These are phyloP conservation scores for Porites australiensis DNA, from an alignment of 64 coral and sea anemone species.

Conservation along the genomic window DNA sequence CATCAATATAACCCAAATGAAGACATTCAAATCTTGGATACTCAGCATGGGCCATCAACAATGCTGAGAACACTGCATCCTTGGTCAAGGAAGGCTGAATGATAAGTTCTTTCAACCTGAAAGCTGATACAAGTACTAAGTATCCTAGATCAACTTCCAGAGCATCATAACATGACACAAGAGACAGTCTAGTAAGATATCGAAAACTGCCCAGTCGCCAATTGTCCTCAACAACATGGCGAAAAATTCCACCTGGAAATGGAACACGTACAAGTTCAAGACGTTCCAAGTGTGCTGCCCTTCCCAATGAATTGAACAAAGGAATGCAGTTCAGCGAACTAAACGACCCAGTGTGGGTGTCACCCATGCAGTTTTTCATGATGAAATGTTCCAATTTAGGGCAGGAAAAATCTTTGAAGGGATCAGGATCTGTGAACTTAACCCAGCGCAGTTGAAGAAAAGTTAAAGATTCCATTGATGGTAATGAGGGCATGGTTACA, in stretches of 20 bases:
- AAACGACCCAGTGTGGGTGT: constrained; percentile 46
- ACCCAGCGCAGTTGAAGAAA: constrained; percentile 62
- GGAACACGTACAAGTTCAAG: constrained; percentile 61
- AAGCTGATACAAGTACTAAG: constrained; percentile 46
- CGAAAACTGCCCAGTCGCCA: constrained; percentile 59
- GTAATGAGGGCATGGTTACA: constrained; percentile 37
- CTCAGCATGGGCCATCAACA: constrained; percentile 49
- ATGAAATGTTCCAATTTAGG: constrained; percentile 66
- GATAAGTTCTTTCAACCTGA: constrained; percentile 41
- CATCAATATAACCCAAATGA: constrained; percentile 63
- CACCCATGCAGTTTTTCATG: constrained; percentile 69
- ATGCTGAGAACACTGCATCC: constrained; percentile 61
- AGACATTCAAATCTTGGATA: constrained; percentile 67
- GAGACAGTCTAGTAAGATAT: constrained; percentile 33
- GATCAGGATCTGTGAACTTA: constrained; percentile 69
- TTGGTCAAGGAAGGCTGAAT: constrained; percentile 70
- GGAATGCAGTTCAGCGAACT: constrained; percentile 49
- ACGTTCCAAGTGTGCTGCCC: constrained; percentile 46
- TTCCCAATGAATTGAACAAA: constrained; percentile 44
- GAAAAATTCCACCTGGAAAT: constrained; percentile 63
- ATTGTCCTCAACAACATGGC: constrained; percentile 56
- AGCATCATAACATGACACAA: constrained; percentile 56
- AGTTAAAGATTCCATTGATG: constrained; percentile 43
- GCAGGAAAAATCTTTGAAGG: constrained; percentile 69
- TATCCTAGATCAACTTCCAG: constrained; percentile 68